A percentile compares a stretch with the other conserved stretches of the same genome.
phyloP scores from a whole-genome alignment of 2,113 vertebrate species.

The Pelusios castaneus region DNA sequence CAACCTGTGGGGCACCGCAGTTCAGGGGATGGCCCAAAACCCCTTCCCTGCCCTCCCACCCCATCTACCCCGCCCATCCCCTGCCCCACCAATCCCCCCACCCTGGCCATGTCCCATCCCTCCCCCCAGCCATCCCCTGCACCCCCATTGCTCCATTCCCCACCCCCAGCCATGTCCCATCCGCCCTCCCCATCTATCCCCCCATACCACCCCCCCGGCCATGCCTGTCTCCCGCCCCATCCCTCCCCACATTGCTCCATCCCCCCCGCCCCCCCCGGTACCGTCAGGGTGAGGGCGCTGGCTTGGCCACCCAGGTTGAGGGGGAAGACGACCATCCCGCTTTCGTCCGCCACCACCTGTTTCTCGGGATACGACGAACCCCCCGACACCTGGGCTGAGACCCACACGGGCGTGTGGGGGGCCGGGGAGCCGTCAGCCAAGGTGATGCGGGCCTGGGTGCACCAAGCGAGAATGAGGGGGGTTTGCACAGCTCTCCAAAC shows the following conservation, averaged over 20 bases:
- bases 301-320: not conserved
- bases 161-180: too few species aligned
- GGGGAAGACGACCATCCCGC: not conserved
- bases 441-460: conserved; percentile 47
- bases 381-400: conserved; percentile 14
- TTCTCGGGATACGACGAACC: not conserved
- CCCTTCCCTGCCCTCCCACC: not conserved
- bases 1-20: not conserved
- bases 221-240: too few species aligned
- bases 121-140: too few species aligned
- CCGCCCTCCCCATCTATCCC: not conserved
- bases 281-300: not conserved
- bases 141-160: too few species aligned
- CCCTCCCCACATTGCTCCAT: not conserved
- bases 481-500: too few species aligned
- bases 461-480: not conserved
- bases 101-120: not conserved
- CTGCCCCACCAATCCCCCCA: not conserved
- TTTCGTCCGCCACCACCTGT: not conserved
- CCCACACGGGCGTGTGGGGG: conserved; percentile 23
- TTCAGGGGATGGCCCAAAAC: not conserved
- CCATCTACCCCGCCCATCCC: not conserved
- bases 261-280: not conserved
- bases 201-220: not conserved
- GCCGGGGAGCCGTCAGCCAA: conserved; percentile 46